Conservation (phyloP, 2,113 vertebrate genomes). For the Cavia porcellus region DNA sequence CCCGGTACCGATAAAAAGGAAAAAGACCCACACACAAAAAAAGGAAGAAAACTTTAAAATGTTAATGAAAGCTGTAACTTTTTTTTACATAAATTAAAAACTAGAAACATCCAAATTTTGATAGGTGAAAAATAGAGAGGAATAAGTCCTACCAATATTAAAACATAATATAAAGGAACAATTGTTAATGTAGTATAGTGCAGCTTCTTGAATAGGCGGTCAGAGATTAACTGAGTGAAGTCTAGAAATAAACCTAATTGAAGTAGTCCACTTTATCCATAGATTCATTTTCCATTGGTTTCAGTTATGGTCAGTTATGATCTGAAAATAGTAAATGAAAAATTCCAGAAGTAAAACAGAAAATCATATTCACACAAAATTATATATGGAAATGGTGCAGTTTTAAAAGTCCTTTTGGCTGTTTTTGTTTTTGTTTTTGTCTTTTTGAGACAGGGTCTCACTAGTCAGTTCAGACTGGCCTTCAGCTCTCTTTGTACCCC, state of each 20-base stretch:
- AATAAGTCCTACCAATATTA: not conserved
- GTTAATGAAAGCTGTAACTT: not conserved
- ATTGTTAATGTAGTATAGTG: not conserved
- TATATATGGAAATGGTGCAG: not conserved
- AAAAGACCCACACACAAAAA: too few relatives aligned
- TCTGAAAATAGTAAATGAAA: not conserved
- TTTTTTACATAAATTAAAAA: not conserved
- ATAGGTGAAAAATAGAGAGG: constrained; percentile 25
- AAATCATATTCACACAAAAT: not conserved
- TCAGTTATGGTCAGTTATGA: not conserved
- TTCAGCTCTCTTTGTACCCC: too few relatives aligned
- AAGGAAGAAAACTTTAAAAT: not conserved
- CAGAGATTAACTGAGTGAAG: not conserved
- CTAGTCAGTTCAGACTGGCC: too few relatives aligned
- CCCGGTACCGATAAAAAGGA: too few relatives aligned
- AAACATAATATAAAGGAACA: not conserved
- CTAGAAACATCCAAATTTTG: not conserved
- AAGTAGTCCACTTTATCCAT: not conserved
- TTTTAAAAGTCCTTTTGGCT: not conserved
- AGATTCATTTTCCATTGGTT: not conserved
- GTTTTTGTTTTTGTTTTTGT: too few relatives aligned
- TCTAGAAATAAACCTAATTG: not conserved
- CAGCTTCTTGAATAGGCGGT: not conserved
- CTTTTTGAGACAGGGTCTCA: too few relatives aligned
- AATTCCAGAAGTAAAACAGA: not conserved